Evolutionary conservation across 1,140 invertebrate genomes (phyloP).

Genomic region (Idris sp.): DNA sequence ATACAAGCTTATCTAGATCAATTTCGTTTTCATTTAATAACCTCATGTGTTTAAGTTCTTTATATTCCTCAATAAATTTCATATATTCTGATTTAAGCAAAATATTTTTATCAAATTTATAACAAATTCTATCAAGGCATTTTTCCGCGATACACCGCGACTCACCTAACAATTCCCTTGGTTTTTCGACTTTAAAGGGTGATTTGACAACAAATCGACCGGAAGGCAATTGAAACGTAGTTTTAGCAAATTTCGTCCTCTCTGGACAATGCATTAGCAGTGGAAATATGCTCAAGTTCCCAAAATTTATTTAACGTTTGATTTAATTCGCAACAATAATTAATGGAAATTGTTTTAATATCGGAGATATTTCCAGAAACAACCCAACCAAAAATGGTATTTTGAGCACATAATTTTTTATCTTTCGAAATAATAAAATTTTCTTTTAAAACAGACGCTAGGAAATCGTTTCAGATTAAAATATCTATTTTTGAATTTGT

Average conservation of each 20-base stretch:
- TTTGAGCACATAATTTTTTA: constrained; percentile 3
- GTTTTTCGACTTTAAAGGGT: constrained; percentile 3
- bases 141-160: constrained; percentile 1
- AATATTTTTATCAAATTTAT: neutral
- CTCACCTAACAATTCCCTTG: neutral
- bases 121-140: neutral
- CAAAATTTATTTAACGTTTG: constrained; percentile 4
- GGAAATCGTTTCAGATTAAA: neutral
- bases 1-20: constrained; percentile 2
- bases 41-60: constrained; percentile 16
- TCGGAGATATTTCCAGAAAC: neutral
- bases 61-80: constrained; percentile 16
- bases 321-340: neutral
- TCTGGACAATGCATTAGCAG: neutral
- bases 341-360: neutral
- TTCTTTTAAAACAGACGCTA: neutral
- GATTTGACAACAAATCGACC: constrained; percentile 12
- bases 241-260: constrained; percentile 7
- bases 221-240: neutral
- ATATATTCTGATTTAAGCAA: constrained; percentile 3
- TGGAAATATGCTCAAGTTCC: constrained; percentile 1
- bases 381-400: constrained; percentile 6
- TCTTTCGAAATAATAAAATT: constrained; percentile 2
- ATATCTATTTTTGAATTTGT: neutral
- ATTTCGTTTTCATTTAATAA: neutral